Conservation (phyloP, 2,113 vertebrate species). For the Pelusios castaneus region DNA sequence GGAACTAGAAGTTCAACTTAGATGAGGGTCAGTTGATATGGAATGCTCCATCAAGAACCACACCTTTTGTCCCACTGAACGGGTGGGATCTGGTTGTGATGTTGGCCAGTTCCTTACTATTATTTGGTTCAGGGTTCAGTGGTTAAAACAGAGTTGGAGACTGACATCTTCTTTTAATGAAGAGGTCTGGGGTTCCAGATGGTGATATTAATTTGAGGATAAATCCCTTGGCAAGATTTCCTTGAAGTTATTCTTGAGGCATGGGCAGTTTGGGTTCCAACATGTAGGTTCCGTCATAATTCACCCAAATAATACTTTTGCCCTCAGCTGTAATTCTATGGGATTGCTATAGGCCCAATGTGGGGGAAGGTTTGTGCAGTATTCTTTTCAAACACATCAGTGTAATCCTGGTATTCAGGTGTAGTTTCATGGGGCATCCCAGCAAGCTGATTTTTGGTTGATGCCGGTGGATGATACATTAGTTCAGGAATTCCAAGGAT, state of each 20-base stretch:
- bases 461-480: neutral
- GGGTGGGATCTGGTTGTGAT: no score
- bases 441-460: neutral
- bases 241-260: neutral
- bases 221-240: neutral
- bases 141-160: neutral
- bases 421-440: neutral
- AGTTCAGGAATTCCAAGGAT: neutral
- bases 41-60: no score
- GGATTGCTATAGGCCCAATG: neutral
- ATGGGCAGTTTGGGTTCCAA: neutral
- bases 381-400: neutral
- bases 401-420: neutral
- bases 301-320: neutral
- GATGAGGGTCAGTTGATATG: no score
- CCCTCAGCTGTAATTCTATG: neutral
- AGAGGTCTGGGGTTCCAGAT: neutral
- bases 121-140: neutral
- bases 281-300: neutral
- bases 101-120: neutral
- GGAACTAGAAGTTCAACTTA: no score
- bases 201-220: neutral
- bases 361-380: neutral
- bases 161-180: neutral
- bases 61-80: no score